phyloP scores from a whole-genome alignment of 2,113 vertebrate species.

The Cyprinodon tularosa region DNA sequence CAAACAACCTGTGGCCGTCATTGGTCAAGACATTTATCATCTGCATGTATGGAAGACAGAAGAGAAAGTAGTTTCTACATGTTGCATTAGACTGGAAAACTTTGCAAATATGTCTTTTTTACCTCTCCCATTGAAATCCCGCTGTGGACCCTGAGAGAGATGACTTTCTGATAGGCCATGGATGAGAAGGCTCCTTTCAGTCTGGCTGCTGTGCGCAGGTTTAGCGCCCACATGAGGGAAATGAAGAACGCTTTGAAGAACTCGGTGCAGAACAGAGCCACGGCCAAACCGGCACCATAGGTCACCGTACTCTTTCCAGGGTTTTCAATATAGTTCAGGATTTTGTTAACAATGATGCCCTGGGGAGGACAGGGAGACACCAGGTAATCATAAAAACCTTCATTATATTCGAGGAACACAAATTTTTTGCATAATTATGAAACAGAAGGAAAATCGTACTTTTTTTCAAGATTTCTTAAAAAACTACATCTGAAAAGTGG shows the following conservation, averaged over 20 bases:
- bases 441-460: too few relatives aligned
- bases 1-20: constrained; percentile 83
- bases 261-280: constrained; percentile 78
- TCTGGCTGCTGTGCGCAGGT: constrained; percentile 79
- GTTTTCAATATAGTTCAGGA: constrained; percentile 72
- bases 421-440: too few relatives aligned
- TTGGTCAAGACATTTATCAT: constrained; percentile 82
- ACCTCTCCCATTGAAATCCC: constrained; percentile 83
- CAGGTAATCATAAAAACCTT: too few relatives aligned
- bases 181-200: constrained; percentile 80
- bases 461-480: too few relatives aligned
- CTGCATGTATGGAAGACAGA: constrained; percentile 56
- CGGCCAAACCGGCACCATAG: constrained; percentile 75
- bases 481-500: too few relatives aligned
- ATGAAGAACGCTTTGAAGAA: constrained; percentile 77
- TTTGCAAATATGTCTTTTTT: neutral
- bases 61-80: neutral
- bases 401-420: too few relatives aligned
- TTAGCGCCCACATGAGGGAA: constrained; percentile 81
- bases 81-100: too few relatives aligned
- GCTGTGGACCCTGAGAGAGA: constrained; percentile 75
- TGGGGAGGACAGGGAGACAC: constrained; percentile 40
- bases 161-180: constrained; percentile 79
- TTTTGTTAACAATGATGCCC: constrained; percentile 78
- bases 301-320: neutral